Conservation (phyloP, 1,140 invertebrate genomes). For the Helicoverpa zea region DNA sequence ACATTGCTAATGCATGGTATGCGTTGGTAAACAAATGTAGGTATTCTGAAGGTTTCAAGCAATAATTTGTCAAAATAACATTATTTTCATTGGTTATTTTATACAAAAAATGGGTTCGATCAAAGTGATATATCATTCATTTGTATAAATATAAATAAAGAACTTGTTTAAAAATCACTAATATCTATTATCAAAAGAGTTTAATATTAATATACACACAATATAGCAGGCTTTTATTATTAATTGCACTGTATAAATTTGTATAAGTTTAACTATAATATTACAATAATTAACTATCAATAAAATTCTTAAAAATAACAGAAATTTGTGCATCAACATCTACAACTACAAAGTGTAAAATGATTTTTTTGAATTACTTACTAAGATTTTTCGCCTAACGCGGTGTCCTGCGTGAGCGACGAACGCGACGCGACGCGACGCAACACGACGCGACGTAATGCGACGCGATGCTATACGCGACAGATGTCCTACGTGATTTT, state of each 20-base stretch:
- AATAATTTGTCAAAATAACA: too few species aligned
- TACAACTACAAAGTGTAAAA: slow-evolving; percentile 82
- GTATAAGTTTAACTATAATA: slow-evolving; percentile 66
- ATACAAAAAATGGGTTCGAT: background rate
- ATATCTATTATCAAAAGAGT: slow-evolving; percentile 43
- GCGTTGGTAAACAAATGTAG: too few species aligned
- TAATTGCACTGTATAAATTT: slow-evolving; percentile 69
- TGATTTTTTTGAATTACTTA: slow-evolving; percentile 69
- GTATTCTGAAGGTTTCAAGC: too few species aligned
- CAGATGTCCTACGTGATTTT: too few species aligned
- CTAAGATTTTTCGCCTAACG: slow-evolving; percentile 52
- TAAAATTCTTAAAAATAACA: slow-evolving; percentile 78
- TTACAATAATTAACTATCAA: slow-evolving; percentile 73
- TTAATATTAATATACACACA: slow-evolving; percentile 40
- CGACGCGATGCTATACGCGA: too few species aligned
- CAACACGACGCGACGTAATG: too few species aligned
- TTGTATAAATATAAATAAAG: slow-evolving; percentile 21
- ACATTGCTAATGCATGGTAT: too few species aligned
- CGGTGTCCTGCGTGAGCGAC: too few species aligned
- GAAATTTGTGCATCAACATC: slow-evolving; percentile 81
- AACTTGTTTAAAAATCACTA: slow-evolving; percentile 13
- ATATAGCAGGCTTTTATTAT: slow-evolving; percentile 37
- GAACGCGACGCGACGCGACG: too few species aligned
- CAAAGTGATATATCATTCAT: background rate
- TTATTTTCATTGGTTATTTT: background rate